phyloP scores from a whole-genome alignment of 2,888 invertebrate species.

The Lymantria dispar region DNA sequence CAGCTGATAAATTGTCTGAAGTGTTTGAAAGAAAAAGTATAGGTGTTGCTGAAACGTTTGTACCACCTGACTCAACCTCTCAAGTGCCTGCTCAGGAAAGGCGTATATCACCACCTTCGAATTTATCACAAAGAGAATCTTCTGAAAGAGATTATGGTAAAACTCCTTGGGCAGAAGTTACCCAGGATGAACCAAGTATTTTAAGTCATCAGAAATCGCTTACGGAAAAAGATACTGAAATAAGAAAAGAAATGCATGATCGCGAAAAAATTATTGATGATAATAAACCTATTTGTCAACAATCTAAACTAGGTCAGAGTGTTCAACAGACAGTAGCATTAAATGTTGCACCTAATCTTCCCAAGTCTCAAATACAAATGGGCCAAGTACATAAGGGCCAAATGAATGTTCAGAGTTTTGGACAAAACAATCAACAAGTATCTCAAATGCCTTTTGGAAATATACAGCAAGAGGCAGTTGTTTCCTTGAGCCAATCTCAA shows the following conservation, averaged over 20 bases:
- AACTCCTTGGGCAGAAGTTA: conserved; percentile 75
- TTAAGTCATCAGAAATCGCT: conserved; percentile 37
- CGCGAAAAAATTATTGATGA: conserved; percentile 40
- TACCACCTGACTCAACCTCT: conserved; percentile 53
- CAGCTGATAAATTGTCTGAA: conserved; percentile 74
- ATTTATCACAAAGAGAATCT: conserved; percentile 68
- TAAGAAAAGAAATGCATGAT: conserved; percentile 42
- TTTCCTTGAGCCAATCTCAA: conserved; percentile 43
- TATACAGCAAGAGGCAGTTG: conserved; percentile 18
- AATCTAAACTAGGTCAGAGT: conserved; percentile 9
- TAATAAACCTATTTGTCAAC: conserved; percentile 32
- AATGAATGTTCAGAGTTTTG: conserved; percentile 39
- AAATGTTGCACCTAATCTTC: conserved; percentile 29
- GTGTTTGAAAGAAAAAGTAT: conserved; percentile 77
- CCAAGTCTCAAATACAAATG: conserved; percentile 37
- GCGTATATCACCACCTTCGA: conserved; percentile 69
- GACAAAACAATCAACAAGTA: conserved; percentile 41
- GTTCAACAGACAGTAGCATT: conserved; percentile 24
- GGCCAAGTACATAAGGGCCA: conserved; percentile 45
- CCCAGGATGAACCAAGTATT: conserved; percentile 62
- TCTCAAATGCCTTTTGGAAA: conserved; percentile 37
- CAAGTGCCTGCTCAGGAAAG: conserved; percentile 70
- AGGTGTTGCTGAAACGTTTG: conserved; percentile 62
- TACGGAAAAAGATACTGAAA: conserved; percentile 51
- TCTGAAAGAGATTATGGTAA: conserved; percentile 68